Evolutionary conservation across 1,140 invertebrate species (phyloP), one percentile per base, ranked within the genome.

Genomic region (Subanguina moxae): DNA sequence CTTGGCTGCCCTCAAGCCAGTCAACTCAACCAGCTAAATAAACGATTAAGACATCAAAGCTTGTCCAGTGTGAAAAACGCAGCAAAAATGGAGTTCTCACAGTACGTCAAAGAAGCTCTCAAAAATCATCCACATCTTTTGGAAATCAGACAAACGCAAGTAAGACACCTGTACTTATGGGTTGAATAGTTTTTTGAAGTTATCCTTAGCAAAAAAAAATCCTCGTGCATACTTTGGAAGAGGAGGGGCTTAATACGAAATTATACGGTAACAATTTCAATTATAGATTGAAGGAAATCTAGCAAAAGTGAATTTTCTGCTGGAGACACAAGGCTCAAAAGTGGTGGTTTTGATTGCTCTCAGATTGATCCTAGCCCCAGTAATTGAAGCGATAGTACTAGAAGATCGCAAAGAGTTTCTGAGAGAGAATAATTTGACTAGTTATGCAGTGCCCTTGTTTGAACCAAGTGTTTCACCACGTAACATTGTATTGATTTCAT

Each of bases 301-400:
- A 8, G 1, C 48, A 8, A 1, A 52, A 52, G 48, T 52, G 23
- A 52, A 5, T 3, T 52, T 15, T 52, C 17, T 52, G n/a, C n/a
- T 52, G 3, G 48, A 52, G 17, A 52, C 3, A 19, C 3, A 56
- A 32, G 62, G 30, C 30, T 8, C 19, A 7, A 28, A 64, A 57
- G 23, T 73, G 1, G 25, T 68, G 3, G 13, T 67, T 27, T 15
- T 78, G 19, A 76, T 80, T 45, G 52, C 56, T 19, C 56, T 79
- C 1, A 72, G 78, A 17, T 62, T 71, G 3, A 63, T 78, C 27
- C 43, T 79, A 46, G 78, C 76, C 0, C 78, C 77, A 17, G 11
- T 78, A 5, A 68, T 80, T 23, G 77, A 79, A 68, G 45, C 73
- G 11, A 30, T 76, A 0, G 72, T 78, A 42, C 52, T 80, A 0